Percentiles rank a stretch among this genome's conserved stretches.
Conservation (phyloP, 1,140 invertebrate genomes). For the Anoplophora glabripennis region DNA sequence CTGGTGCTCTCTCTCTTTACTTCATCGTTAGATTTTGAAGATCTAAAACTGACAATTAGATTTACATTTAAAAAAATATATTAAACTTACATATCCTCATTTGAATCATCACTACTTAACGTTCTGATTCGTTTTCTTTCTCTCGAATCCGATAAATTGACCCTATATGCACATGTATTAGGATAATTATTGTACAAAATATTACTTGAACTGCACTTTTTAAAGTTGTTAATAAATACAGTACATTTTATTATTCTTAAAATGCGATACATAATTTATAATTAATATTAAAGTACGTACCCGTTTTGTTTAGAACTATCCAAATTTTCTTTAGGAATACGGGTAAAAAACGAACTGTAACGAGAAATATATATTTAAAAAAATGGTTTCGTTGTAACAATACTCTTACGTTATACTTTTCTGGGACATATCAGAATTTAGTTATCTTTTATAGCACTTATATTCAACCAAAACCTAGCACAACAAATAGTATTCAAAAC, state of each 20-base stretch:
- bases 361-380: background rate
- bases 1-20: slow-evolving; percentile 2
- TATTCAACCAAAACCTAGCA: no score
- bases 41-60: background rate
- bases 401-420: slow-evolving; percentile 45
- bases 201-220: background rate
- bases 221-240: background rate
- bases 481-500: no score
- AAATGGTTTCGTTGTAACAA: slow-evolving; percentile 10
- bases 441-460: no score
- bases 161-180: no score
- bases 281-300: no score
- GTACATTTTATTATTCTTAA: slow-evolving; percentile 13
- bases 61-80: slow-evolving; percentile 1
- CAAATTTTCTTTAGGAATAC: slow-evolving; percentile 16
- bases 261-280: no score
- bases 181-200: no score
- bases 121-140: slow-evolving; percentile 21
- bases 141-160: background rate
- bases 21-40: slow-evolving; percentile 8
- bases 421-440: slow-evolving; percentile 37
- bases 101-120: slow-evolving; percentile 28
- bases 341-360: slow-evolving; percentile 10
- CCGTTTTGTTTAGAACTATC: slow-evolving; percentile 11
- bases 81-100: slow-evolving; percentile 29